Percentiles rank a stretch among this genome's conserved stretches.
phyloP scores from a whole-genome alignment of 1,140 invertebrate genomes.

The Zophobas morio region DNA sequence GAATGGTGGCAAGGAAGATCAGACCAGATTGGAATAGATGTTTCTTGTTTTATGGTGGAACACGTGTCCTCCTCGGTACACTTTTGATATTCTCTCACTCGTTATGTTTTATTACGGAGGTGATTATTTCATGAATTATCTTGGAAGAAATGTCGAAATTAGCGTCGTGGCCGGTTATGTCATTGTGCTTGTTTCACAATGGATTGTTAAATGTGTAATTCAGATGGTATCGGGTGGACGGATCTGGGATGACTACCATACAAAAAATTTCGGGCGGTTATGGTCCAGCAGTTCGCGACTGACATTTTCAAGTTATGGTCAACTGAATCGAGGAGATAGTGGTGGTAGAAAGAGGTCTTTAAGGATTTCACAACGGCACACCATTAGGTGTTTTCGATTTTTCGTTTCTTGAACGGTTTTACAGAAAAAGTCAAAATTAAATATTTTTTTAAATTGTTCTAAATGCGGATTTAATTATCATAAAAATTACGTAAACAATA shows the following conservation, averaged over 20 bases:
- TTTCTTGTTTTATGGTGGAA: slow-evolving; percentile 58
- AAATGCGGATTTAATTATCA: no score
- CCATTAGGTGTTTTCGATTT: no score
- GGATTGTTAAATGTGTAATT: slow-evolving; percentile 33
- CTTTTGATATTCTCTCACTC: slow-evolving; percentile 52
- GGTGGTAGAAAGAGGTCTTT: no score
- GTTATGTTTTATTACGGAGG: slow-evolving; percentile 54
- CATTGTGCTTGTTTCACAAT: slow-evolving; percentile 21
- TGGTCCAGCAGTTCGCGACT: neutral
- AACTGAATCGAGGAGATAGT: neutral
- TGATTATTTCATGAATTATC: slow-evolving; percentile 46
- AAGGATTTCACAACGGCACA: no score
- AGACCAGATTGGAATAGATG: slow-evolving; percentile 61
- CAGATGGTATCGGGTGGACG: slow-evolving; percentile 5
- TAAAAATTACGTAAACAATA: no score
- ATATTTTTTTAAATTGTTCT: no score
- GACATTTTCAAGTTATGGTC: neutral
- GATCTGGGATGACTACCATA: slow-evolving; percentile 24
- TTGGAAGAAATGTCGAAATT: slow-evolving; percentile 46
- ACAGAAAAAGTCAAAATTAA: no score
- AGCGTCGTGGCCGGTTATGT: slow-evolving; percentile 38
- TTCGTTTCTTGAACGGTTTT: no score
- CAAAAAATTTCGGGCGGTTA: slow-evolving; percentile 11
- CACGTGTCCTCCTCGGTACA: slow-evolving; percentile 55
- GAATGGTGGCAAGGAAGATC: slow-evolving; percentile 40